Base-by-base conservation (phyloP, 2,113 vertebrate genomes). In the Silurus meridionalis region DNA sequence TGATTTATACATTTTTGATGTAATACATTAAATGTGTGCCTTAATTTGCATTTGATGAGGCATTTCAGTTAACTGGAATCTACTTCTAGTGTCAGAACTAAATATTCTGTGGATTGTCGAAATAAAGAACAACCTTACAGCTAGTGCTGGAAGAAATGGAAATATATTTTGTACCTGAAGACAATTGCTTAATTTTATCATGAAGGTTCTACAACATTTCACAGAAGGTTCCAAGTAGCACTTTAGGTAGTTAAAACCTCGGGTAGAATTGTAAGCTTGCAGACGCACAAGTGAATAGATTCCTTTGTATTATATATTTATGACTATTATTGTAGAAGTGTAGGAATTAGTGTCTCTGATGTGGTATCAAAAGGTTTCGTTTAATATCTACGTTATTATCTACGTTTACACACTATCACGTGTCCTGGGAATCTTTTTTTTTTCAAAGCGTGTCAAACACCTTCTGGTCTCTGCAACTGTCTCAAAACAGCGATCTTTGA, bases 1-100 rank as follows among this genome's bases (percentile, higher is more conserved):
- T 85, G 63, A 79, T 60, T 77, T 66, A 77, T 85, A 58, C 4
- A 71, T 80, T 71, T 80, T 85, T 86, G n/a, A 66, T 72, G 37
- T 48, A 50, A 80, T 72, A 77, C 66, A 50, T 86, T 66, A 80
- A 25, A 14, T 57, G 55, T 9, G 10, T 19, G 1, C 52, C 28
- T 69, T 71, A 28, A 69, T 80, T 79, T 67, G 75, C 74, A 78
- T 14, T 37, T 17, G 52, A 57, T 6, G 28, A 48, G 53, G 61
- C 53, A 28, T 48, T 57, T n/a, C 28, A 37, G 28, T 37, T 37
- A 37, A 37, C 28, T 37, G 28, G 28, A 37, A 37, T 37, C 28
- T 37, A 37, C 28, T 37, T 37, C 28, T 37, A 37, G 28, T 37
- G 28, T 37, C n/a, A 28, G 10, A 9, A 5, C 3, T 67, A 46